Percentiles rank a stretch among this genome's conserved stretches.
phyloP scores from a whole-genome alignment of 2,113 vertebrate genomes.

The Cyprinodon brontotheroides region DNA sequence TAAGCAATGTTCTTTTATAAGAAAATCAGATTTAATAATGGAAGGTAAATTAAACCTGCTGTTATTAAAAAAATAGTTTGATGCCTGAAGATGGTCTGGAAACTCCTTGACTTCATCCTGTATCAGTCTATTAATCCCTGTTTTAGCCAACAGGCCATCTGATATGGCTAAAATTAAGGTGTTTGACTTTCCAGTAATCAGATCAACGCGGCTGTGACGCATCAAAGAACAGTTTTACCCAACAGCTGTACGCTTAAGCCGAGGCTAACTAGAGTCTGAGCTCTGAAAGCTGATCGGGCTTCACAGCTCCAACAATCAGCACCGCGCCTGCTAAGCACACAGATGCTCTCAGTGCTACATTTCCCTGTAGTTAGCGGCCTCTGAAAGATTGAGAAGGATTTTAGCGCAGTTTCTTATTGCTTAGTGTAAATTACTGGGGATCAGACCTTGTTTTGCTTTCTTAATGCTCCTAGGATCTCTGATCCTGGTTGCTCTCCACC shows the following conservation, averaged over 20 bases:
- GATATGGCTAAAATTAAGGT: constrained; percentile 24
- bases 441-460: background rate
- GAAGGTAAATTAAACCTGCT: too few species aligned
- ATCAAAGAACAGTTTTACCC: background rate
- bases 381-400: background rate
- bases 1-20: too few species aligned
- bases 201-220: background rate
- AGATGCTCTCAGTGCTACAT: background rate
- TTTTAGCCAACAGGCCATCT: constrained; percentile 9
- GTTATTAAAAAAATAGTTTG: too few species aligned
- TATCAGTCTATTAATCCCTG: background rate
- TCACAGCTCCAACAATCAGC: constrained; percentile 21
- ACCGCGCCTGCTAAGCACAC: background rate
- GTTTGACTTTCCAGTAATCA: background rate
- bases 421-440: background rate
- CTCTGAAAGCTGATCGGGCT: background rate
- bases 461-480: background rate
- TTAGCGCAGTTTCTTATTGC: background rate
- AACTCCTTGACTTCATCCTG: background rate
- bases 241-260: constrained; percentile 5
- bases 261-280: constrained; percentile 4
- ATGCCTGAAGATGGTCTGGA: background rate
- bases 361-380: background rate
- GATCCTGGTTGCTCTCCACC: background rate
- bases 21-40: too few species aligned